These are phyloP conservation scores for Anneissia japonica DNA, from an alignment of 35 echinoderm and acorn worm species.

Conservation along the genomic window DNA sequence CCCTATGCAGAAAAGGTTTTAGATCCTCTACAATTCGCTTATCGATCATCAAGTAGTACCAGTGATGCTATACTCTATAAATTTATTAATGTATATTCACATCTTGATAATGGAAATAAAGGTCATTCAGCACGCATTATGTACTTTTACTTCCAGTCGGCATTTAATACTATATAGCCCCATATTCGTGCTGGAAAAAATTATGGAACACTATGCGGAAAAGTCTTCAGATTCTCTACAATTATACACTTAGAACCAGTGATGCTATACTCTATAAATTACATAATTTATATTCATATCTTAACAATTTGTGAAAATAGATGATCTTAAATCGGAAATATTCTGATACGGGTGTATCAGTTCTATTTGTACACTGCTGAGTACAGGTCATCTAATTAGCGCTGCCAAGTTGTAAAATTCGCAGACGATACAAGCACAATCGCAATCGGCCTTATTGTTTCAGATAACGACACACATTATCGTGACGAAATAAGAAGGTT, in stretches of 20 bases:
- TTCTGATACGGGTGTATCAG: conserved; percentile 24
- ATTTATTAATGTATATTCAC: conserved; percentile 18
- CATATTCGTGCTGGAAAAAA: background rate
- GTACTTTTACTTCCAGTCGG: conserved; percentile 31
- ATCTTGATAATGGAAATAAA: background rate
- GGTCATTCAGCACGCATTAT: conserved; percentile 1
- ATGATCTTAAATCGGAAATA: background rate
- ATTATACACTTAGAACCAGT: too few relatives aligned
- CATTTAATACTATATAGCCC: conserved; percentile 31
- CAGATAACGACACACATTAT: conserved; percentile 12
- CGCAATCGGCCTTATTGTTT: conserved; percentile 27
- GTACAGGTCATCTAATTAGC: conserved; percentile 6
- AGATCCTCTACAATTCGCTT: conserved; percentile 39
- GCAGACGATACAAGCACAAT: conserved; percentile 39
- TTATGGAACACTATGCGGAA: too few relatives aligned
- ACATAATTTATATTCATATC: too few relatives aligned
- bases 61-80: conserved; percentile 22
- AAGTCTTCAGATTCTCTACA: too few relatives aligned
- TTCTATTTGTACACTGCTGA: conserved; percentile 52
- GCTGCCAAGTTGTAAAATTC: conserved; percentile 37
- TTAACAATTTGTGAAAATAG: conserved; percentile 21
- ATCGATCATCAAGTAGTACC: conserved; percentile 12
- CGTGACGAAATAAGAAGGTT: conserved; percentile 14
- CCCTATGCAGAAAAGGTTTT: background rate
- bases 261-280: too few relatives aligned